phyloP scores from a whole-genome alignment of 1,140 invertebrate genomes.

The Apocrypta bakeri region DNA sequence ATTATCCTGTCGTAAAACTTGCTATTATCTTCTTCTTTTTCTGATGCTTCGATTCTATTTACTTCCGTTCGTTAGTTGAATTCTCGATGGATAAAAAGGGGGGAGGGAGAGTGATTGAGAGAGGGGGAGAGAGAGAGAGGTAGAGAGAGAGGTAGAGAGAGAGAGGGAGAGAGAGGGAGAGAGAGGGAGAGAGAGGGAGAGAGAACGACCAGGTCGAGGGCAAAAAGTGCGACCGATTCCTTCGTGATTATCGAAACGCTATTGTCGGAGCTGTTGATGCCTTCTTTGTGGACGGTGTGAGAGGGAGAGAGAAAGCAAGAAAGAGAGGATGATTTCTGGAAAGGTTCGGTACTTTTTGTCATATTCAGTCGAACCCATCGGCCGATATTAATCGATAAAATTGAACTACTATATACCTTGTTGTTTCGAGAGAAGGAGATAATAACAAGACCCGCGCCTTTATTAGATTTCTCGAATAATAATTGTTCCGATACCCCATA shows the following conservation, averaged over 20 bases:
- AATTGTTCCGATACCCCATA: no score
- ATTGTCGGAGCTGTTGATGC: not conserved
- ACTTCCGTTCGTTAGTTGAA: slow-evolving; percentile 32
- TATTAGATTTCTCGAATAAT: no score
- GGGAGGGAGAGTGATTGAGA: not conserved
- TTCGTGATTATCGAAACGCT: slow-evolving; percentile 5
- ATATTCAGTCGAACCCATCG: not conserved
- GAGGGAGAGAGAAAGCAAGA: not conserved
- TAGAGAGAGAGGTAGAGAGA: not conserved
- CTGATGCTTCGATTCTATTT: slow-evolving; percentile 2
- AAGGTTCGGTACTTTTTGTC: not conserved
- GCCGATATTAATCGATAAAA: not conserved
- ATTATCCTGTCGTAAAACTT: slow-evolving; percentile 45
- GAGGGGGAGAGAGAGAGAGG: not conserved
- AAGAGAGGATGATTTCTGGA: slow-evolving; percentile 1
- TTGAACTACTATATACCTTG: not conserved
- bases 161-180: not conserved
- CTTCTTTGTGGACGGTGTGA: not conserved
- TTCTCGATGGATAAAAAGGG: not conserved
- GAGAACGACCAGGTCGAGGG: not conserved
- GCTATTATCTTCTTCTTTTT: not conserved
- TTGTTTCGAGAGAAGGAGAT: not conserved
- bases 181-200: not conserved
- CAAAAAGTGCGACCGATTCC: not conserved
- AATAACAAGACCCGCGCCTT: not conserved